Percentiles rank a stretch among this genome's conserved stretches.
Conservation (phyloP, 2,888 invertebrate genomes). For the Perithous albicinctus region DNA sequence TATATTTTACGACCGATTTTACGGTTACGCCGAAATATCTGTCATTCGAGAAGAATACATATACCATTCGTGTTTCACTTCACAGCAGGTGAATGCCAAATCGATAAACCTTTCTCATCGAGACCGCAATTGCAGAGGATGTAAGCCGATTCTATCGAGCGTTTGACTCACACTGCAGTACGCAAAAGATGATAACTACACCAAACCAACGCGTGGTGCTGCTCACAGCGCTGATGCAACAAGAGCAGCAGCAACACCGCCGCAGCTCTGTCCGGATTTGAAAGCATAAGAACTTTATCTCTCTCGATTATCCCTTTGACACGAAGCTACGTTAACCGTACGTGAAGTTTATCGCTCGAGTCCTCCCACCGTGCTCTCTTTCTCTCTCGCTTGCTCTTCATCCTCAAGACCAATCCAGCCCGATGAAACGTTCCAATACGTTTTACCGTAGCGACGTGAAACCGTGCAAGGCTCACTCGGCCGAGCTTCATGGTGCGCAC, state of each 20-base stretch:
- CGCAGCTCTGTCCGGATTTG: slow-evolving; percentile 24
- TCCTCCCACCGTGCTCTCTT: slow-evolving; percentile 30
- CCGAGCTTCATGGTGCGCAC: slow-evolving; percentile 36
- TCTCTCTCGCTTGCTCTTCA: background rate
- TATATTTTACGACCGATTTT: background rate
- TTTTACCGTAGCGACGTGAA: slow-evolving; percentile 59
- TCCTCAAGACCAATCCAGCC: slow-evolving; percentile 28
- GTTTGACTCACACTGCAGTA: background rate
- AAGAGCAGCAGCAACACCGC: slow-evolving; percentile 22
- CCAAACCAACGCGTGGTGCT: background rate
- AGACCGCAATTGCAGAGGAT: slow-evolving; percentile 33
- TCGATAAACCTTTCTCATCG: slow-evolving; percentile 35
- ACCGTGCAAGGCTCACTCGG: slow-evolving; percentile 44
- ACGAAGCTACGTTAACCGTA: slow-evolving; percentile 61
- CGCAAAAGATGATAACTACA: background rate
- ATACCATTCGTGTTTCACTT: background rate
- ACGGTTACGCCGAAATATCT: slow-evolving; percentile 19
- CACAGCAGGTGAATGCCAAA: slow-evolving; percentile 9
- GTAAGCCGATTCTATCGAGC: slow-evolving; percentile 37
- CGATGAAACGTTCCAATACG: slow-evolving; percentile 68
- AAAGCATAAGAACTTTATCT: slow-evolving; percentile 59
- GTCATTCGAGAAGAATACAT: slow-evolving; percentile 28
- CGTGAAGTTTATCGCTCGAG: slow-evolving; percentile 63
- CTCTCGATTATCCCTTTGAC: slow-evolving; percentile 65
- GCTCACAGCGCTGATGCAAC: slow-evolving; percentile 6